Evolutionary conservation across 2,113 vertebrate genomes (phyloP).

Genomic region (Chamaetylas fuelleborni): DNA sequence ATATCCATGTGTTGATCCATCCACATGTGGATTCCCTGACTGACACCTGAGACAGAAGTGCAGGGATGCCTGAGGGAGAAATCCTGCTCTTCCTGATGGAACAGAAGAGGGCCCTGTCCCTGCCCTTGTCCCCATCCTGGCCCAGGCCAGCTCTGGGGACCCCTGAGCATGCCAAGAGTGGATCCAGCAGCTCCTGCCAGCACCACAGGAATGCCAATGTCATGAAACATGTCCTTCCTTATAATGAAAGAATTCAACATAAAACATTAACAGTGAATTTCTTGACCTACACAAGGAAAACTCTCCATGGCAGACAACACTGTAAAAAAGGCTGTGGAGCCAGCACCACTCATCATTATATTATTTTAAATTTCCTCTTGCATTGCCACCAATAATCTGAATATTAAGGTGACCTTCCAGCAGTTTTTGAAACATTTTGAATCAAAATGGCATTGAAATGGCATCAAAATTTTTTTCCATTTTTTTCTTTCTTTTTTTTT

Average conservation of each 20-base stretch:
- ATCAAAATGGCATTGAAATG: not conserved
- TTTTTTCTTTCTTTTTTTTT: too few relatives aligned
- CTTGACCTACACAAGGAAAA: not conserved
- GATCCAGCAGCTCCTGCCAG: not conserved
- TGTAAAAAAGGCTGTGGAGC: not conserved
- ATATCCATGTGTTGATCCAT: not conserved
- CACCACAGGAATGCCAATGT: not conserved
- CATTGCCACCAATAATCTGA: not conserved
- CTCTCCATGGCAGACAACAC: fast-evolving
- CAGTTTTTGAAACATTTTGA: not conserved
- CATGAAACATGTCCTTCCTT: not conserved
- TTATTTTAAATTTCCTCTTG: not conserved
- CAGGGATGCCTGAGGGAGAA: not conserved
- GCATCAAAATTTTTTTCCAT: not conserved
- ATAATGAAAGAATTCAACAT: not conserved
- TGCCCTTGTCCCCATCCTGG: too few relatives aligned
- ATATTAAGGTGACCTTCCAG: not conserved
- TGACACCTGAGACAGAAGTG: not conserved
- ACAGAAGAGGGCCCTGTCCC: not conserved
- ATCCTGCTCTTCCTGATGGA: not conserved
- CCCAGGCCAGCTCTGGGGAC: not conserved
- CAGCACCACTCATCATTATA: not conserved
- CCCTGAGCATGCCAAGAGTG: fast-evolving
- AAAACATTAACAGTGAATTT: not conserved
- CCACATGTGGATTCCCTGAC: too few relatives aligned